phyloP scores from a whole-genome alignment of 1,140 invertebrate genomes.

The Pissodes strobi region DNA sequence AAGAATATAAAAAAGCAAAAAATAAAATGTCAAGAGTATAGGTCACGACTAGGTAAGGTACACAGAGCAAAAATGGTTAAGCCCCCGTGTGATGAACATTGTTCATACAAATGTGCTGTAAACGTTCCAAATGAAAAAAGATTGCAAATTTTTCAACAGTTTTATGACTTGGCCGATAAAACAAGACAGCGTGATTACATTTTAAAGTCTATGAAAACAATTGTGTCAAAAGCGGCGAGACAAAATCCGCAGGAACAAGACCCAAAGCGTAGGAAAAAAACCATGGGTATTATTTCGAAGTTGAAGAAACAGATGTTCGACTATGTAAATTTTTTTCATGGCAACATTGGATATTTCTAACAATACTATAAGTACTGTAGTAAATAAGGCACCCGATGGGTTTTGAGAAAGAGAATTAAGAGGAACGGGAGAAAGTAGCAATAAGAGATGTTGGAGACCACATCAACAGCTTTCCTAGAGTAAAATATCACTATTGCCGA shows the following conservation, averaged over 20 bases:
- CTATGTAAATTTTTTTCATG: neutral
- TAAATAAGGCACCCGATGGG: conserved; percentile 3
- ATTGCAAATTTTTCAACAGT: too few species aligned
- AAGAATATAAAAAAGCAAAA: neutral
- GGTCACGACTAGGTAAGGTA: too few species aligned
- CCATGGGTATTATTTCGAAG: neutral
- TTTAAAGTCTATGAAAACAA: too few species aligned
- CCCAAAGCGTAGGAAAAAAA: neutral
- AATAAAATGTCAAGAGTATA: too few species aligned
- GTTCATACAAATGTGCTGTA: too few species aligned
- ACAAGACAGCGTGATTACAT: too few species aligned
- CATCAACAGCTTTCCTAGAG: conserved; percentile 3
- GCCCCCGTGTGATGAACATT: too few species aligned
- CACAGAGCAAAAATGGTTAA: too few species aligned
- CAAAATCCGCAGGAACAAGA: too few species aligned
- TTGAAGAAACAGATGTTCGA: neutral
- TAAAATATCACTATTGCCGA: neutral
- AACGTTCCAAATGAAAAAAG: too few species aligned
- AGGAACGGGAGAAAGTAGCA: neutral
- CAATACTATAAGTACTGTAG: neutral
- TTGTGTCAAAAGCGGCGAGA: too few species aligned
- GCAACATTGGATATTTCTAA: conserved; percentile 4
- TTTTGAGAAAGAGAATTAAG: conserved; percentile 4
- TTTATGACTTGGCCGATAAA: too few species aligned
- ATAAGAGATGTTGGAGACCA: neutral